Percentiles rank a stretch among this genome's conserved stretches.
These are phyloP conservation scores for Tringa solitaria DNA, from an alignment of 2,113 vertebrate genomes.

Conservation along the genomic window DNA sequence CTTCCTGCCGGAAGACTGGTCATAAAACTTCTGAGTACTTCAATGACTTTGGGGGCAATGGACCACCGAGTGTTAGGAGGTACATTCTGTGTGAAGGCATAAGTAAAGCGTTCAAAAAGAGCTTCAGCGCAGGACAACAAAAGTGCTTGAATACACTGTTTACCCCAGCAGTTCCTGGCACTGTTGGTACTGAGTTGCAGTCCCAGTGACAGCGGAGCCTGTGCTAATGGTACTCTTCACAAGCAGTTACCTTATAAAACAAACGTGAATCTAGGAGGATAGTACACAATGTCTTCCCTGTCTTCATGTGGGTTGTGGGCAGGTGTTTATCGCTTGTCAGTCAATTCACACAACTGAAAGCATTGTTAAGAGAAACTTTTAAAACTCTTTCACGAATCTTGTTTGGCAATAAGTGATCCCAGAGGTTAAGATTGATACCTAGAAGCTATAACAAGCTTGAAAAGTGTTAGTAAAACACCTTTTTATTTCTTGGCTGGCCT, in stretches of 20 bases:
- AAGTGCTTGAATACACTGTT: background rate
- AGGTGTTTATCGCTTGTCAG: background rate
- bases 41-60: background rate
- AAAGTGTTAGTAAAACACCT: background rate
- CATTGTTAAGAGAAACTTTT: background rate
- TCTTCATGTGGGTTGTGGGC: background rate
- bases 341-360: background rate
- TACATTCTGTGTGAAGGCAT: background rate
- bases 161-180: background rate
- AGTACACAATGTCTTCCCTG: background rate
- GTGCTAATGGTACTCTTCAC: background rate
- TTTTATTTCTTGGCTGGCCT: background rate
- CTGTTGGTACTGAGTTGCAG: background rate
- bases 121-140: background rate
- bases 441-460: background rate
- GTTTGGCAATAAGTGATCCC: background rate
- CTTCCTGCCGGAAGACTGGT: background rate
- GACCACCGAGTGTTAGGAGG: rapidly evolving
- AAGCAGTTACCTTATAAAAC: background rate
- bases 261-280: background rate
- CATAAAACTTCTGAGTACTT: conserved; percentile 31
- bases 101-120: background rate
- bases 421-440: background rate
- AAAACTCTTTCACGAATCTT: background rate
- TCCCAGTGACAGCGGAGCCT: background rate